These are phyloP conservation scores for Polyergus mexicanus DNA, from an alignment of 1,140 invertebrate genomes.

Conservation along the genomic window DNA sequence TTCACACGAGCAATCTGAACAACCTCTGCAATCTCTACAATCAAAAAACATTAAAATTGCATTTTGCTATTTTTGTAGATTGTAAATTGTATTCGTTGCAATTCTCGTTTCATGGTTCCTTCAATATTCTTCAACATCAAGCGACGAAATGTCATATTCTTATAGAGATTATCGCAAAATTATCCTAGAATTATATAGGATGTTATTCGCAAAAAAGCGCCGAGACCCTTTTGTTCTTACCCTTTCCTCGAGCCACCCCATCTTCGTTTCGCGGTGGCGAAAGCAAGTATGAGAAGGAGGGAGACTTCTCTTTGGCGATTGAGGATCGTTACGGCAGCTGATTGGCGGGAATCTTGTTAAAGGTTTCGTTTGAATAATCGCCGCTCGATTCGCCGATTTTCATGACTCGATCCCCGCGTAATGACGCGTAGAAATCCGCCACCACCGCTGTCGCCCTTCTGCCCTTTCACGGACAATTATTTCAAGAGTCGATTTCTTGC, in stretches of 20 bases:
- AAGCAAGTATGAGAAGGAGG: slow-evolving; percentile 38
- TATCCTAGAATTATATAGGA: slow-evolving; percentile 8
- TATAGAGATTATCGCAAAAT: slow-evolving; percentile 4
- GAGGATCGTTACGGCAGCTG: slow-evolving; percentile 81
- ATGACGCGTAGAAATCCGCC: slow-evolving; percentile 84
- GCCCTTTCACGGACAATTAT: slow-evolving; percentile 75
- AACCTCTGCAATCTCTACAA: background rate
- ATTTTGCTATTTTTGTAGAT: background rate
- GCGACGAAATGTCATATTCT: background rate
- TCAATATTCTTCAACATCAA: background rate
- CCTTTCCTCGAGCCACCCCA: slow-evolving; percentile 55
- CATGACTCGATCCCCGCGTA: slow-evolving; percentile 84
- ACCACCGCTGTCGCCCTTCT: slow-evolving; percentile 45
- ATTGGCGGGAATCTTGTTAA: slow-evolving; percentile 85
- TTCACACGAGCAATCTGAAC: background rate
- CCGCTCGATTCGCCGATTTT: slow-evolving; percentile 82
- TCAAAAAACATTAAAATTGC: background rate
- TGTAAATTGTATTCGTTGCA: background rate
- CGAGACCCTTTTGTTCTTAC: slow-evolving; percentile 54
- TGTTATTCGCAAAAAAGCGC: slow-evolving; percentile 54
- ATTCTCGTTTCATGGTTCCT: background rate
- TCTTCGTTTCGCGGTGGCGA: slow-evolving; percentile 44
- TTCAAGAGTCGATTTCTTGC: slow-evolving; percentile 68
- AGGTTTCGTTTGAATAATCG: slow-evolving; percentile 86
- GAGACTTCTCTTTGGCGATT: slow-evolving; percentile 68